phyloP scores from a whole-genome alignment of 2,888 invertebrate species.

The Quadroppia sp. region DNA sequence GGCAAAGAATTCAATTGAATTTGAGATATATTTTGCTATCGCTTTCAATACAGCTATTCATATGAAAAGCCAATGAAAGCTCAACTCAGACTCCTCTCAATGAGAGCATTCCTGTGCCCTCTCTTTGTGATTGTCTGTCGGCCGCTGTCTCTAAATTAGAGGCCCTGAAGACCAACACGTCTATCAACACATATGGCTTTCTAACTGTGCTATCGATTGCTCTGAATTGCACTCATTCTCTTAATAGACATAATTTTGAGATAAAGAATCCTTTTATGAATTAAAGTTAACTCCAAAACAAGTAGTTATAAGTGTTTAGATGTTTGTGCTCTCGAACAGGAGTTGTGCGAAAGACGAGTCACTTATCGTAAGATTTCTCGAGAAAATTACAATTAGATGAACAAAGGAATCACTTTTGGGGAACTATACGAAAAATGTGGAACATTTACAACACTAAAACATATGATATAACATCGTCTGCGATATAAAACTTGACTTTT shows the following conservation, averaged over 20 bases:
- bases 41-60: background rate
- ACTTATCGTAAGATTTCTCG: no score
- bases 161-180: slow-evolving; percentile 14
- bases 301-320: no score
- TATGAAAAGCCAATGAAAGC: background rate
- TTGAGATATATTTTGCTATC: background rate
- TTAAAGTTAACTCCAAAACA: no score
- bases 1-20: background rate
- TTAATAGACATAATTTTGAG: background rate
- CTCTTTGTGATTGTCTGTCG: slow-evolving; percentile 31
- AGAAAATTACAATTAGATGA: no score
- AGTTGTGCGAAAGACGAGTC: no score
- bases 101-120: background rate
- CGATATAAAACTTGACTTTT: slow-evolving; percentile 1
- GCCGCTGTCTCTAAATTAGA: slow-evolving; percentile 26
- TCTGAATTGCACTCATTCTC: background rate
- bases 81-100: background rate
- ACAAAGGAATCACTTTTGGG: no score
- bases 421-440: no score
- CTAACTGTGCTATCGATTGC: background rate
- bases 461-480: no score
- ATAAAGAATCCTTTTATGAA: background rate
- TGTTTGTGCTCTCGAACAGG: no score
- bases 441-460: no score
- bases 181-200: slow-evolving; percentile 29